Conservation (phyloP, 2,113 vertebrate genomes). For the Rhinolophus sinicus region DNA sequence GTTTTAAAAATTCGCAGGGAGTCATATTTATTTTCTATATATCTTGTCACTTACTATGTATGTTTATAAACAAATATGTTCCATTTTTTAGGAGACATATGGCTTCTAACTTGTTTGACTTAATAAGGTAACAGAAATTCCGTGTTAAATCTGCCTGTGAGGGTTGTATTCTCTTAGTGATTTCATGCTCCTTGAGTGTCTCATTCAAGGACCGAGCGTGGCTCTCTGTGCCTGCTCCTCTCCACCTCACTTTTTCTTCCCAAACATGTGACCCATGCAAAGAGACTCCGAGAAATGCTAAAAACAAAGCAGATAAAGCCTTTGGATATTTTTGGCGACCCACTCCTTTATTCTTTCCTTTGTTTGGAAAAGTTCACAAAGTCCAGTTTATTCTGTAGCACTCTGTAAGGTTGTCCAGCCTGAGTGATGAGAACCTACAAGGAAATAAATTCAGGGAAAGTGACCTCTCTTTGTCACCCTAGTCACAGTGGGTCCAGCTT, state of each 20-base stretch:
- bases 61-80: conserved; percentile 83
- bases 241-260: not conserved
- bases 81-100: conserved; percentile 74
- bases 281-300: not conserved
- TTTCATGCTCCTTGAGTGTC: not conserved
- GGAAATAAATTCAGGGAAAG: fast-evolving
- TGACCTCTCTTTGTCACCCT: fast-evolving
- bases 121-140: conserved; percentile 76
- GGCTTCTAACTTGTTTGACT: conserved; percentile 76
- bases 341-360: not conserved
- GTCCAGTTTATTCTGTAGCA: not conserved
- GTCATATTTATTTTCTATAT: conserved; percentile 76
- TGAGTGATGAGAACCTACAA: not conserved
- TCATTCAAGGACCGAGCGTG: not conserved
- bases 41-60: conserved; percentile 72
- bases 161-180: conserved; percentile 50
- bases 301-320: not conserved
- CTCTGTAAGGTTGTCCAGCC: not conserved
- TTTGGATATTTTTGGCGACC: not conserved
- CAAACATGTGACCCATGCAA: not conserved
- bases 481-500: too few species aligned
- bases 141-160: conserved; percentile 44
- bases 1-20: conserved; percentile 70
- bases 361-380: not conserved
- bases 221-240: not conserved